Base-by-base conservation (phyloP, 92 coral and sea anemone species). In the Porites cylindrica region DNA sequence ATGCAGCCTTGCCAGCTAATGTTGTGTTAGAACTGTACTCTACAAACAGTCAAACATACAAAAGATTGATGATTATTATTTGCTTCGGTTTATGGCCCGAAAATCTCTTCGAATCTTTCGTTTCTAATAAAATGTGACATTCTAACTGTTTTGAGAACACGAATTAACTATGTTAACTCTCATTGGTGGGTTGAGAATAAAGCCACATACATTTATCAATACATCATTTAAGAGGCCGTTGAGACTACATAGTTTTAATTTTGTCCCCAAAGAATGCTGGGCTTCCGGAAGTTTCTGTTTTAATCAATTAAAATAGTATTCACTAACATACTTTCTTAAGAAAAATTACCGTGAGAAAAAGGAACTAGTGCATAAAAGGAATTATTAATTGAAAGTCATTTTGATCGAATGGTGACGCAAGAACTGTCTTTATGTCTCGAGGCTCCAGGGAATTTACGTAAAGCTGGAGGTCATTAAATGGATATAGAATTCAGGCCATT, bases 201-300 rank as follows among this genome's bases (percentile, higher is more conserved):
- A 38, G 47, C 47, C 6, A 6, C 0, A 38, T 38, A 5, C 47
- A 38, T 38, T 4, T 38, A 38, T 38, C 47, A 38, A 38, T 38
- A 38, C 47, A 38, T 38, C 47, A 32, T 32, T 32, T 32, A 38
- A 56, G 17, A 10, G 56, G 23, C 5, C 71, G 10, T 62, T 3
- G 29, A 61, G 10, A 54, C 8, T 51, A 14, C 10, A 17, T 21
- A 13, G 16, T 51, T 7, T 80, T 12, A 53, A 52, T 67, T 23
- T 54, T 7, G 76, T 19, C 7, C 32, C 26, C 70, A 21, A 70
- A 19, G 43, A 19, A 58, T 3, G 56, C 29, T 19, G 60, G 56
- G 86, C 38, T 43, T 20, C 66, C 86, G 77, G 86, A 82, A 56
- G 86, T 82, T 70, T 71, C 78, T 13, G n/a, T 71, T 70, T 38